A percentile compares a stretch with the other conserved stretches of the same genome.
Evolutionary conservation across 2,113 vertebrate species (phyloP).

Genomic region (Microtus montanus): DNA sequence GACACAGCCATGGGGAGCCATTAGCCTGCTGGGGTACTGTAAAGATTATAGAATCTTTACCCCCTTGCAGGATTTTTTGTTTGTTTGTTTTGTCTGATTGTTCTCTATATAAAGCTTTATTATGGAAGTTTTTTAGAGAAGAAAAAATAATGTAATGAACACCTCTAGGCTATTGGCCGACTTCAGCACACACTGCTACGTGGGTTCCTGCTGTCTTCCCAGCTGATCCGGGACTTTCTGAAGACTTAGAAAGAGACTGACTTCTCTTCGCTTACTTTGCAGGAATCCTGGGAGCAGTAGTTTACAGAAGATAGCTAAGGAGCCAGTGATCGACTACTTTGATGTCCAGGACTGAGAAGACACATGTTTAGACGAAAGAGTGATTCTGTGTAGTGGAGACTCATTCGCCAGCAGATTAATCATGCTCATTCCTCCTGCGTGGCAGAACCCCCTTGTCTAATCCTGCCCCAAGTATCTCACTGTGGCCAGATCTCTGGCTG

Average conservation of each 20-base stretch:
- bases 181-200: background rate
- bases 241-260: conserved; percentile 46
- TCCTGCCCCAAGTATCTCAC: conserved; percentile 38
- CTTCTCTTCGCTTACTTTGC: conserved; percentile 78
- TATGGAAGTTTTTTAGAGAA: background rate
- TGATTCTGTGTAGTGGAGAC: conserved; percentile 46
- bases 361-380: conserved; percentile 52
- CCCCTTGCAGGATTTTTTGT: background rate
- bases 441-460: background rate
- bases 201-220: background rate
- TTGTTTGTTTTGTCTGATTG: background rate
- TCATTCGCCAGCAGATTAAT: conserved; percentile 51
- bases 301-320: conserved; percentile 90
- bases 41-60: background rate
- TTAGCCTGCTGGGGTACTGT: background rate
- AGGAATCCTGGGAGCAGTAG: conserved; percentile 86
- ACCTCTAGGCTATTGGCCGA: background rate
- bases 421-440: conserved; percentile 40
- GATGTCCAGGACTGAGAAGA: conserved; percentile 94
- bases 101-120: conserved; percentile 14
- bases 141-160: conserved; percentile 17
- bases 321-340: conserved; percentile 96
- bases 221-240: conserved; percentile 28
- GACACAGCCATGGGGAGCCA: background rate
- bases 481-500: conserved; percentile 15